These are phyloP conservation scores for Sinopyrophorus schimmeli DNA, from an alignment of 2,888 invertebrate species.

Conservation along the genomic window DNA sequence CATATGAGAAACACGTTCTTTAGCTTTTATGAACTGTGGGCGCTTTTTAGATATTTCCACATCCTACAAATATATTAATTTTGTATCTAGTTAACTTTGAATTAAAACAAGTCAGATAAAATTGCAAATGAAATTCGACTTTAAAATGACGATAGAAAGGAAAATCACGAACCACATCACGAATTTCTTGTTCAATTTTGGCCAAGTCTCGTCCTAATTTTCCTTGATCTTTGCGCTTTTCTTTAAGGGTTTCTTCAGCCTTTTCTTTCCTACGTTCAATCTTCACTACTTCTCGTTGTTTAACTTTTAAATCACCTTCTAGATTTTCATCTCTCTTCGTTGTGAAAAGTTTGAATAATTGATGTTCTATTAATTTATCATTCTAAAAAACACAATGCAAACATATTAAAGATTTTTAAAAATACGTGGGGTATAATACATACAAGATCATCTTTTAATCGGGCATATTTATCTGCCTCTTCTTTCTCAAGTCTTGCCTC, in stretches of 20 bases:
- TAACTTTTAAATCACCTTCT: slow-evolving; percentile 78
- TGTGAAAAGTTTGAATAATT: slow-evolving; percentile 91
- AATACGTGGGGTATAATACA: slow-evolving; percentile 38
- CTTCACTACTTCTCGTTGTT: slow-evolving; percentile 80
- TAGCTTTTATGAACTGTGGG: slow-evolving; percentile 95
- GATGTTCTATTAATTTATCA: slow-evolving; percentile 89
- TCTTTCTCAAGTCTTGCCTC: slow-evolving; percentile 98
- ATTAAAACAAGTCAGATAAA: no score
- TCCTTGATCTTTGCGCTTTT: slow-evolving; percentile 92
- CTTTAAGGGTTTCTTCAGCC: slow-evolving; percentile 88
- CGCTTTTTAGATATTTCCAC: slow-evolving; percentile 92
- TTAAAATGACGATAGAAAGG: no score
- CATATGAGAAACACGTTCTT: slow-evolving; percentile 93
- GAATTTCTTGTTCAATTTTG: slow-evolving; percentile 91
- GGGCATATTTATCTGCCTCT: slow-evolving; percentile 96
- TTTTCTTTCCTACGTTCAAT: slow-evolving; percentile 84
- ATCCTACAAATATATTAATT: slow-evolving; percentile 71
- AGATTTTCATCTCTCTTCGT: slow-evolving; percentile 88
- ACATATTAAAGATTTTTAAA: no score
- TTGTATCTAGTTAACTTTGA: no score
- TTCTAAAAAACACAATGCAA: slow-evolving; percentile 59
- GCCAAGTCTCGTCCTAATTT: slow-evolving; percentile 85
- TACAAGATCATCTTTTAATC: slow-evolving; percentile 90
- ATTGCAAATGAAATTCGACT: no score
- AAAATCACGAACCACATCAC: slow-evolving; percentile 93